These are phyloP conservation scores for Syritta pipiens DNA, from an alignment of 2,888 invertebrate genomes.

Conservation along the genomic window DNA sequence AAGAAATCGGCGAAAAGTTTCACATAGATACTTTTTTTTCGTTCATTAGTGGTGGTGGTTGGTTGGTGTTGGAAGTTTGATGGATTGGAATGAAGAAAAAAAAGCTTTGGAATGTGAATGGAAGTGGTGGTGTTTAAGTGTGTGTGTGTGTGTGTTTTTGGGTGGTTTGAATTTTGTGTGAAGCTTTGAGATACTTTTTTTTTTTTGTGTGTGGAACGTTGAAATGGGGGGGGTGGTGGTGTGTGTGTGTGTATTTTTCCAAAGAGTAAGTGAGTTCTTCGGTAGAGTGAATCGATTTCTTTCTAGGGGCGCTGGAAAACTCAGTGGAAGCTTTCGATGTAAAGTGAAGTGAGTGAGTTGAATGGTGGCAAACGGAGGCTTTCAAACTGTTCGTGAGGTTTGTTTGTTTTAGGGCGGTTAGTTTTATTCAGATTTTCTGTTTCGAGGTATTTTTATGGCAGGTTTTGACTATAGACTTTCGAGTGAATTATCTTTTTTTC, in stretches of 20 bases:
- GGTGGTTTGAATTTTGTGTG: not conserved
- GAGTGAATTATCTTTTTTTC: too few species aligned
- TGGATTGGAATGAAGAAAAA: conserved; percentile 2
- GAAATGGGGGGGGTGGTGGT: conserved; percentile 5
- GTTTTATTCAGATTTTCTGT: too few species aligned
- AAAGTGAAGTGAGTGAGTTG: not conserved
- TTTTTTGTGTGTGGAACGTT: conserved; percentile 6
- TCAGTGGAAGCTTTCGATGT: conserved; percentile 3
- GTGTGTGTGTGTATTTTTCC: conserved; percentile 6
- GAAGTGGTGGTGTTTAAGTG: too few species aligned
- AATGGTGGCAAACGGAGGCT: conserved; percentile 4
- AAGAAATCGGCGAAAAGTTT: conserved; percentile 72
- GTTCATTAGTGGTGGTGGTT: too few species aligned
- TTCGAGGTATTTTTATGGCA: too few species aligned
- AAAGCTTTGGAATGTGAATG: conserved; percentile 35
- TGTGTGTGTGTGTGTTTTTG: not conserved
- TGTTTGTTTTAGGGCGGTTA: too few species aligned
- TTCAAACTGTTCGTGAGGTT: conserved; percentile 48
- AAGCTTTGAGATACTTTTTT: conserved; percentile 20
- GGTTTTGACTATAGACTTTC: too few species aligned
- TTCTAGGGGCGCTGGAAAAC: conserved; percentile 32
- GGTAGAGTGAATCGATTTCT: conserved; percentile 53
- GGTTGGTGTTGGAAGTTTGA: conserved; percentile 3
- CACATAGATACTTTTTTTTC: conserved; percentile 67
- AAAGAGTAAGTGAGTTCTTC: conserved; percentile 1